Evolutionary conservation across 2,113 vertebrate species (phyloP).

Genomic region (Sceloporus undulatus): DNA sequence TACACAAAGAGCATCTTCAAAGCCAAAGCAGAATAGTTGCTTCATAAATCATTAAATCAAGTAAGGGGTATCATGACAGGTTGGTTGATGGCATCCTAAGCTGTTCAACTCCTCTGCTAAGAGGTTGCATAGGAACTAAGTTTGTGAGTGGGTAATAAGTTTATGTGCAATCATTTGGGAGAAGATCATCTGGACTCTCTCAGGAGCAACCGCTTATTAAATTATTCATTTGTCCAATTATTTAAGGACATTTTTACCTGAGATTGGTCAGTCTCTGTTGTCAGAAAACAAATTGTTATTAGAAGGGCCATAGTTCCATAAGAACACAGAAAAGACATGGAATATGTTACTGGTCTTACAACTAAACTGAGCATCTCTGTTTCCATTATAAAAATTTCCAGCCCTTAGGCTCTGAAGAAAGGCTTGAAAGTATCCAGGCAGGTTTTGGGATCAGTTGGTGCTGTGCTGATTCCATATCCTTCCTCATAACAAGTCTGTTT

Average conservation of each 20-base stretch:
- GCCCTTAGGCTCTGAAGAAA: background rate
- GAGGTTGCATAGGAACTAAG: background rate
- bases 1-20: background rate
- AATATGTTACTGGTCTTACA: background rate
- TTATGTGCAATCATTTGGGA: background rate
- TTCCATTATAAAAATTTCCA: background rate
- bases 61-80: background rate
- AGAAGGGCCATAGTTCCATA: background rate
- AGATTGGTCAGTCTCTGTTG: background rate
- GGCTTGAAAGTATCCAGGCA: background rate
- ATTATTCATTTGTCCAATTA: background rate
- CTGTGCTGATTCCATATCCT: background rate
- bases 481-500: background rate
- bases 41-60: background rate
- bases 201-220: background rate
- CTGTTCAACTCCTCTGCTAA: background rate
- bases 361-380: background rate
- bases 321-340: too few relatives aligned
- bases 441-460: background rate
- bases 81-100: background rate
- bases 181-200: fast-evolving
- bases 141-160: background rate
- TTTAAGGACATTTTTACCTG: background rate
- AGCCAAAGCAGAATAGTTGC: background rate
- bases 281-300: background rate